phyloP scores from a whole-genome alignment of 2,113 vertebrate genomes.

The Cyprinodon variegatus region DNA sequence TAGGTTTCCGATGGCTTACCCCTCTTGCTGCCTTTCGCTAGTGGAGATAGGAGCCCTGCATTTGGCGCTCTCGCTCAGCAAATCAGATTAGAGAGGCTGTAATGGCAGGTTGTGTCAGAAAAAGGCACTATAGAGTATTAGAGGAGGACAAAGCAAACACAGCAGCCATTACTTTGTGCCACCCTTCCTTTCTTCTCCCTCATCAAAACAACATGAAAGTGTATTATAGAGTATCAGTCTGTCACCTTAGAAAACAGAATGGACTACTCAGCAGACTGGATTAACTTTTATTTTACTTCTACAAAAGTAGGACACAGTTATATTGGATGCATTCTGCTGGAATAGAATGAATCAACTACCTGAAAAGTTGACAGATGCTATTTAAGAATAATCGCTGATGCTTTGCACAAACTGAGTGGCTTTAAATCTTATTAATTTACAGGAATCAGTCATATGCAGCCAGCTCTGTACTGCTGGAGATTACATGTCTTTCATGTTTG shows the following conservation, averaged over 20 bases:
- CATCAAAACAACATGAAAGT: conserved; percentile 55
- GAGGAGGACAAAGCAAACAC: conserved; percentile 39
- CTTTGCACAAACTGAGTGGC: conserved; percentile 26
- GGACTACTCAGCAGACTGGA: conserved; percentile 67
- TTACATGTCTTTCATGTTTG: background rate
- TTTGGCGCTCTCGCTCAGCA: conserved; percentile 48
- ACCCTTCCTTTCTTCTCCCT: background rate
- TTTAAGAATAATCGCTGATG: conserved; percentile 15
- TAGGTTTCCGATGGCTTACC: conserved; percentile 38
- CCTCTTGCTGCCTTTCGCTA: conserved; percentile 35
- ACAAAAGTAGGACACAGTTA: conserved; percentile 17
- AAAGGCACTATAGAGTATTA: conserved; percentile 52
- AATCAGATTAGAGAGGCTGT: conserved; percentile 69
- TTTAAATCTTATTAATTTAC: conserved; percentile 21
- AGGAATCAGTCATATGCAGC: conserved; percentile 13
- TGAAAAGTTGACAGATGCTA: conserved; percentile 46
- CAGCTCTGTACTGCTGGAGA: background rate
- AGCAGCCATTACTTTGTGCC: conserved; percentile 3
- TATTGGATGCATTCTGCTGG: conserved; percentile 28
- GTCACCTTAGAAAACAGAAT: conserved; percentile 69
- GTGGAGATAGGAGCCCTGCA: conserved; percentile 43
- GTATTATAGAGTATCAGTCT: conserved; percentile 47
- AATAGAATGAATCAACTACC: conserved; percentile 35
- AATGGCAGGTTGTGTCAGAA: conserved; percentile 54
- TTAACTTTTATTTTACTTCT: conserved; percentile 61